Evolutionary conservation across 1,140 invertebrate genomes (phyloP).

Genomic region (Grapholita molesta): DNA sequence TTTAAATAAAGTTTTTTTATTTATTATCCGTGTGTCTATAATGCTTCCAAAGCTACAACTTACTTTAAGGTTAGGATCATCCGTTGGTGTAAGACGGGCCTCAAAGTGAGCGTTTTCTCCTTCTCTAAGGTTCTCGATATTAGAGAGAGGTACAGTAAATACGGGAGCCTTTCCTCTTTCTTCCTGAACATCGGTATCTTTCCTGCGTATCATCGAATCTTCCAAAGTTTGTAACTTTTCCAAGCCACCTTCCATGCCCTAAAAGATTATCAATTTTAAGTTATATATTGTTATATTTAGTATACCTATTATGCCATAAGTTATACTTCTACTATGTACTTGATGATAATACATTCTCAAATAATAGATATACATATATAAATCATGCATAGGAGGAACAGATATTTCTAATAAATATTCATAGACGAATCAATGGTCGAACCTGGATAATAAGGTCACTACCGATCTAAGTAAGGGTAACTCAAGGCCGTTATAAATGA

Average conservation of each 20-base stretch:
- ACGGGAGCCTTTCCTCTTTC: conserved; percentile 90
- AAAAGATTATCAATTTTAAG: conserved; percentile 38
- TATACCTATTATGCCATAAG: too few species aligned
- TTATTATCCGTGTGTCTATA: not conserved
- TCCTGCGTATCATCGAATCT: conserved; percentile 87
- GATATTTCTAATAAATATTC: too few species aligned
- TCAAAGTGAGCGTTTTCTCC: conserved; percentile 97
- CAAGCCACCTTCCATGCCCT: conserved; percentile 95
- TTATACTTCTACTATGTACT: too few species aligned
- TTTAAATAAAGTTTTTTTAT: too few species aligned
- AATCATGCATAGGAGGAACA: too few species aligned
- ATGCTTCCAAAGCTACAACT: conserved; percentile 21
- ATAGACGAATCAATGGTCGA: too few species aligned
- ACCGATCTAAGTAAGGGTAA: too few species aligned
- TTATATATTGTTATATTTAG: not conserved
- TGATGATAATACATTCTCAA: too few species aligned
- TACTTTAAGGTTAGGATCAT: conserved; percentile 95
- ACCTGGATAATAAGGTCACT: too few species aligned
- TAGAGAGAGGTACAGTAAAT: conserved; percentile 93
- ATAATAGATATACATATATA: too few species aligned
- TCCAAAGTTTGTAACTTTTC: conserved; percentile 96
- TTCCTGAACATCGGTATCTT: conserved; percentile 84
- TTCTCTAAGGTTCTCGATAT: conserved; percentile 91
- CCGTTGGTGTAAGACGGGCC: conserved; percentile 93
- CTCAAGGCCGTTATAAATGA: not conserved